Evolutionary conservation across 37 sponge, comb jelly and placozoan species (phyloP).

Genomic region (Crambe crambe): DNA sequence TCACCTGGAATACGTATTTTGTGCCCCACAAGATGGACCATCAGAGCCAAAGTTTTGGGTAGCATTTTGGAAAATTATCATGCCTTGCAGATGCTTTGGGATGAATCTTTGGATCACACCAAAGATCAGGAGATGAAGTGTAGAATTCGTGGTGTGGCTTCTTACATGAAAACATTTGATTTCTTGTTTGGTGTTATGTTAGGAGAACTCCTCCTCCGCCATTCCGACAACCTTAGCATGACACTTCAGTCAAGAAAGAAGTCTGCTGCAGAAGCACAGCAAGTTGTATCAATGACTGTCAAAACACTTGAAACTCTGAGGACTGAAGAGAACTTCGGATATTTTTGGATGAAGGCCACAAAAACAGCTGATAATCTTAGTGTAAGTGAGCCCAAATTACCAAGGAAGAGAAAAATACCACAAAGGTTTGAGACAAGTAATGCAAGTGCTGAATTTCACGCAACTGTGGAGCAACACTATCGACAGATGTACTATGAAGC

Average conservation of each 20-base stretch:
- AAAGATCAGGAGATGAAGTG: conserved; percentile 40
- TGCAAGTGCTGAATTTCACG: conserved; percentile 9
- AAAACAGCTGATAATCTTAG: conserved; percentile 6
- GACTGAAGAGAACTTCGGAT: conserved; percentile 34
- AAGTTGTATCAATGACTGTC: conserved; percentile 56
- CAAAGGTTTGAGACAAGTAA: conserved; percentile 30
- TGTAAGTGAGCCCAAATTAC: conserved; percentile 33
- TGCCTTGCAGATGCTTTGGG: conserved; percentile 42
- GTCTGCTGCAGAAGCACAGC: conserved; percentile 60
- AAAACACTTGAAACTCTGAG: conserved; percentile 48
- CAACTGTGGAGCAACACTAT: conserved; percentile 38
- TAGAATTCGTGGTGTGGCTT: conserved; percentile 34
- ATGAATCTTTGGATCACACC: conserved; percentile 32
- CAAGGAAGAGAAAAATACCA: conserved; percentile 27
- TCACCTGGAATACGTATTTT: conserved; percentile 33
- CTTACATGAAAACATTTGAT: conserved; percentile 34
- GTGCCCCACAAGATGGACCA: conserved; percentile 63
- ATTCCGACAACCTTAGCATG: conserved; percentile 61
- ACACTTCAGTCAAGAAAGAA: conserved; percentile 42
- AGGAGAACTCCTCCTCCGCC: conserved; percentile 55
- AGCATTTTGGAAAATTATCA: conserved; percentile 52
- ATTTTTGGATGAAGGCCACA: conserved; percentile 40
- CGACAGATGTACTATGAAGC: conserved; percentile 53
- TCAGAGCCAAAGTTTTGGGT: conserved; percentile 34
- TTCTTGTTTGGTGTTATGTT: conserved; percentile 50